These are phyloP conservation scores for Sebastes wilsoni DNA, from an alignment of 2,797 vertebrate species.

Conservation along the genomic window DNA sequence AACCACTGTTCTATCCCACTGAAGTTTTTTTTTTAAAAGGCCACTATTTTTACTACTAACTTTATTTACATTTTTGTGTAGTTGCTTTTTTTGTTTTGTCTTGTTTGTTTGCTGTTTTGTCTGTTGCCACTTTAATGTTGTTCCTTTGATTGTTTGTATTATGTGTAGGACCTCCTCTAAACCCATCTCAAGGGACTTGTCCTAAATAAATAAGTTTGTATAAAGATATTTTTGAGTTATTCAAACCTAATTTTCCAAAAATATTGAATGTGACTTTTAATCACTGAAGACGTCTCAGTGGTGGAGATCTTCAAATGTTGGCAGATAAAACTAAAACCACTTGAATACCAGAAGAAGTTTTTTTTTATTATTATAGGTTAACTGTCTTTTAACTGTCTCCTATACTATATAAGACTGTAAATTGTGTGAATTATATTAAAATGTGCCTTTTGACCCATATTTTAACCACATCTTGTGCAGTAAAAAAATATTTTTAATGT, in stretches of 20 bases:
- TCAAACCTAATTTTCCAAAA: not conserved
- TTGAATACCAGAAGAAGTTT: not conserved
- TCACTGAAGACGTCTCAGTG: rapidly evolving
- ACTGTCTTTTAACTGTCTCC: not conserved
- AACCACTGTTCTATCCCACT: too few species aligned
- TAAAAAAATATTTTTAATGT: not conserved
- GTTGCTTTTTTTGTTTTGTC: not conserved
- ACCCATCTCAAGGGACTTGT: not conserved
- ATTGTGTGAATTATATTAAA: not conserved
- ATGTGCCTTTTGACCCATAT: not conserved
- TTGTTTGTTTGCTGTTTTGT: not conserved
- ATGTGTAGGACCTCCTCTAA: not conserved
- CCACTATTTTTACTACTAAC: not conserved
- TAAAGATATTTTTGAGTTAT: not conserved
- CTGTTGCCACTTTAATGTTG: not conserved
- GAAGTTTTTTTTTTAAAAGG: too few species aligned
- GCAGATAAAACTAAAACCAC: not conserved
- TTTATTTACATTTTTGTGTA: not conserved
- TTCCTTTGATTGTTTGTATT: not conserved
- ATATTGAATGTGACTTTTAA: not conserved
- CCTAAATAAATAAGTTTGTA: not conserved
- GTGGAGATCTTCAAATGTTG: too few species aligned
- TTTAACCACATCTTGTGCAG: not conserved
- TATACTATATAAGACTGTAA: not conserved
- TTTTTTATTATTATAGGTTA: not conserved